Conservation (phyloP, 2,797 vertebrate genomes). For the Sebastes wilsoni region DNA sequence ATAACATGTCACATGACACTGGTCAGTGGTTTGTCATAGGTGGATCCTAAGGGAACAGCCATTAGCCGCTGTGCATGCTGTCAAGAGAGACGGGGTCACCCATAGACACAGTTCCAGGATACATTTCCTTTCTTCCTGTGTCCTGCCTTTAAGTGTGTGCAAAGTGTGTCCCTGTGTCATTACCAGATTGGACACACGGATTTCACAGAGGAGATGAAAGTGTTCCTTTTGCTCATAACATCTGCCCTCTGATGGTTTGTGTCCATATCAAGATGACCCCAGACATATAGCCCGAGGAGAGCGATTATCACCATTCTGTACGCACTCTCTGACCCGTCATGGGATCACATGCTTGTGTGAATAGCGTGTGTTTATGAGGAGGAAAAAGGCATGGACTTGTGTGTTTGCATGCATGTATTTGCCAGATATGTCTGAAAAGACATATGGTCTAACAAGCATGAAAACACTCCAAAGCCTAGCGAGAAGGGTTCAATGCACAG, state of each 20-base stretch:
- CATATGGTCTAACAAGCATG: slow-evolving; percentile 58
- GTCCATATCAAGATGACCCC: slow-evolving; percentile 71
- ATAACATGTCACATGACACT: slow-evolving; percentile 22
- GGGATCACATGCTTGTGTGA: slow-evolving; percentile 51
- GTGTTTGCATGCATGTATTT: slow-evolving; percentile 12
- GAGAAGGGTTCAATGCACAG: slow-evolving; percentile 28
- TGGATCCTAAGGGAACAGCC: slow-evolving; percentile 20
- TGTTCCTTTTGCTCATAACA: slow-evolving; percentile 66
- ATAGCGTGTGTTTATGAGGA: slow-evolving; percentile 16
- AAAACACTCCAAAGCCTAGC: slow-evolving; percentile 28
- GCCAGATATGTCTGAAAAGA: slow-evolving; percentile 16
- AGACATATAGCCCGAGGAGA: slow-evolving; percentile 69
- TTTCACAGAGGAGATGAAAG: slow-evolving; percentile 81
- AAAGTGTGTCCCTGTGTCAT: slow-evolving; percentile 72
- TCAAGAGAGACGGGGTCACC: slow-evolving; percentile 47
- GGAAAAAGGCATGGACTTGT: background rate
- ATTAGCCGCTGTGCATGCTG: slow-evolving; percentile 23
- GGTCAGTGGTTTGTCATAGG: slow-evolving; percentile 8
- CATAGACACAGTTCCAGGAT: slow-evolving; percentile 46
- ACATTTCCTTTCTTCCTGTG: slow-evolving; percentile 56
- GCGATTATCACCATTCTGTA: slow-evolving; percentile 61
- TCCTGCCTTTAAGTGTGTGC: slow-evolving; percentile 60
- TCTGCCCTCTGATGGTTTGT: slow-evolving; percentile 65
- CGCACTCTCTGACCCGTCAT: slow-evolving; percentile 35
- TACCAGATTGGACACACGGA: slow-evolving; percentile 83